A percentile compares a stretch with the other conserved stretches of the same genome.
Evolutionary conservation across 2,888 invertebrate genomes (phyloP).

Genomic region (Sarcophaga carnaria): DNA sequence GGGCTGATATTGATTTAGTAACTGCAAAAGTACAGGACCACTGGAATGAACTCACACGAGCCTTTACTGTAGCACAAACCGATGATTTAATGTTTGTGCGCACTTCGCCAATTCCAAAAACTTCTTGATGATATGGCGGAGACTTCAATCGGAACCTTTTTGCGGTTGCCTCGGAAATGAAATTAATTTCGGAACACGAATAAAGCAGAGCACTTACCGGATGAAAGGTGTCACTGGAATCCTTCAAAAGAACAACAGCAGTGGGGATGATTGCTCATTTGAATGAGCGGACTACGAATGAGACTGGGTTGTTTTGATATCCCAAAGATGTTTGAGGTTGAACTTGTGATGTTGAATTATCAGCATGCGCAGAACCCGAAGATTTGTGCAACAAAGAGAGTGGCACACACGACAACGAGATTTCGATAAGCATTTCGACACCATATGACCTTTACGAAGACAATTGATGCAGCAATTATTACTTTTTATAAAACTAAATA

Average conservation of each 20-base stretch:
- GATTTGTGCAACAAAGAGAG: neutral
- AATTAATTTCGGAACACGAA: constrained; percentile 50
- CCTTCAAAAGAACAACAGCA: constrained; percentile 28
- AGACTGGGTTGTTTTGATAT: neutral
- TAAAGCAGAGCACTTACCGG: constrained; percentile 43
- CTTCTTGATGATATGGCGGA: constrained; percentile 22
- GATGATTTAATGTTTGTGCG: constrained; percentile 39
- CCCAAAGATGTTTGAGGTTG: neutral
- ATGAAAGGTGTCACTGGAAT: constrained; percentile 29
- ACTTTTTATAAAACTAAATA: constrained; percentile 38
- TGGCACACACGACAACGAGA: constrained; percentile 33
- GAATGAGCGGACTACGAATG: neutral
- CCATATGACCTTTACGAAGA: constrained; percentile 25
- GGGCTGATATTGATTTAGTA: constrained; percentile 43
- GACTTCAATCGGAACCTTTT: constrained; percentile 52
- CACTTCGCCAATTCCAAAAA: constrained; percentile 56
- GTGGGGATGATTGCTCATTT: neutral
- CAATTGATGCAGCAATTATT: constrained; percentile 42
- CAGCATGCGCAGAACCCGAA: neutral
- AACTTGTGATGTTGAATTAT: neutral
- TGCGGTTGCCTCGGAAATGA: constrained; percentile 56
- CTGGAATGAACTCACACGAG: constrained; percentile 49
- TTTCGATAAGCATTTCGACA: constrained; percentile 24
- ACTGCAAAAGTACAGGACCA: constrained; percentile 44
- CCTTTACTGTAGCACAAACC: constrained; percentile 44